Evolutionary conservation across 37 sponge, comb jelly and placozoan genomes (phyloP), one percentile per base, ranked within the genome.

Genomic region (Ephydatia muelleri): DNA sequence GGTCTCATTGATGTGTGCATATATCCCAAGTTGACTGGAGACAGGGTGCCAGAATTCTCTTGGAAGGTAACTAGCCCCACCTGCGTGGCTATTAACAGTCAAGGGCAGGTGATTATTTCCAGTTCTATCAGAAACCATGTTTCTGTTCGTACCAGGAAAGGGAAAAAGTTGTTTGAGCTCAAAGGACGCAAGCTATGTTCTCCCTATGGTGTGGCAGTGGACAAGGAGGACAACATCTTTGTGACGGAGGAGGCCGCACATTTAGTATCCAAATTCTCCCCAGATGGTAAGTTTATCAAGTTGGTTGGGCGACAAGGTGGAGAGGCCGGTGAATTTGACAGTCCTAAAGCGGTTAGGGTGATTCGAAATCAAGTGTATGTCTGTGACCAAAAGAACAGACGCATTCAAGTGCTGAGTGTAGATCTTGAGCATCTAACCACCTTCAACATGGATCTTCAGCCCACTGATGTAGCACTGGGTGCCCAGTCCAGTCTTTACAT

Each of bases 131-230:
- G 16, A 16, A 57, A 57, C 57, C 57, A 11, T 57, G 57, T 57
- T 57, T 57, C 19, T 57, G 57, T 57, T 57, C 16, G 57, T 57
- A 57, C 57, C 57, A 57, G 57, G 57, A 57, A 57, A 57, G 57
- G 57, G 6, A 57, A 57, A 57, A 57, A 57, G 57, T 57, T 57
- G 57, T 57, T 57, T 57, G 57, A 57, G 57, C 57, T 57, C 57
- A 57, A 57, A 57, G 57, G 57, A 57, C 57, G 16, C 57, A 57
- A 57, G 57, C 16, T 57, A 21, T 57, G 57, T 21, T 16, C 57
- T 36, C 89, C 89, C 5, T 72, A 70, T 70, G 89, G 89, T 19
- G 21, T 89, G 32, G 84, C 80, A 5, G n/a, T 78, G 22, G 89
- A 89, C 67, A 64, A 78, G 70, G 68, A 79, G 14, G 84, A 85